Base-by-base conservation (phyloP, 2,888 invertebrate species). In the Lasioglossum oenotherae region DNA sequence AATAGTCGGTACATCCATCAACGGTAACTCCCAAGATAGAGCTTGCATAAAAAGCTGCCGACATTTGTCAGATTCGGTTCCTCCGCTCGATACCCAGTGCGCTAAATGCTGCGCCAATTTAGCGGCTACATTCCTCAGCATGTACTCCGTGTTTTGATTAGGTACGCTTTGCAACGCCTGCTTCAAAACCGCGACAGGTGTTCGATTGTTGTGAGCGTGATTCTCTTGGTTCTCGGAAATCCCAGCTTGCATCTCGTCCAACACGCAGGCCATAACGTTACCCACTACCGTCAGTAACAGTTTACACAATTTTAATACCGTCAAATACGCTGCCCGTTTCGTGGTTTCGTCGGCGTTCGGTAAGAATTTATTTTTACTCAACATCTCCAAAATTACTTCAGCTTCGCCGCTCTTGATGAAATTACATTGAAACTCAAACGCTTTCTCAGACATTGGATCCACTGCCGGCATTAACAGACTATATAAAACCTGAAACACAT, bases 401-500 rank as follows among this genome's bases (percentile, higher is more conserved):
- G 97, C 96, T 88, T 97, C 96, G 6, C 97, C 97, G 86, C 97
- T 97, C 88, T 96, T 96, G 91, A 97, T 96, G 93, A 97, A 97
- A 93, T 96, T 96, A 92, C 96, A 96, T 94, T 97, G 97, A 94
- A 97, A 97, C 91, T 97, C 97, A 94, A 96, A 97, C 6, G 97
- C 96, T 91, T 96, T 97, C 71, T 98, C 98, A 2, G 98, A 97
- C 91, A 97, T 96, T 2, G 98, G 97, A 92, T 98, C 98, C 14
- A 97, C 96, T 12, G 99, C 98, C 23, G 99, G 99, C 97, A 99
- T 98, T 87, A 99, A 96, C 95, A 99, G 96, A 87, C 98, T 97
- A 95, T 99, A 98, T 86, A 99, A 96, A 75, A 99, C 97, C 97
- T 97, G 92, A 31, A 95, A 95, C 86, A 81, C 12, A 69, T 35